Percentiles rank a stretch among this genome's conserved stretches.
phyloP scores from a whole-genome alignment of 2,113 vertebrate species.

The Lasiurus cinereus region DNA sequence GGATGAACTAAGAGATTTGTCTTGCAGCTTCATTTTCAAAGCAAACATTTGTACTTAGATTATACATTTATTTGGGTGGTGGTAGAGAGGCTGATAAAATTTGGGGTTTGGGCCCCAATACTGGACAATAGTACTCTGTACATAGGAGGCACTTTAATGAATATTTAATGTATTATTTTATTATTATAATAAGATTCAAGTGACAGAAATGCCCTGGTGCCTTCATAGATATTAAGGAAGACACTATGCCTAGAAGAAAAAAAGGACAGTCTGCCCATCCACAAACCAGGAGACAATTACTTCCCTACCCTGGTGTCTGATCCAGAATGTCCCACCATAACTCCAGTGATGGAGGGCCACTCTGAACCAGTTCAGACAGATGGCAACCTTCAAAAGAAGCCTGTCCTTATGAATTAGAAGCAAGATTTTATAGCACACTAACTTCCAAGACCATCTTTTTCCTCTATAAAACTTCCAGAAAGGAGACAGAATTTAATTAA shows the following conservation, averaged over 20 bases:
- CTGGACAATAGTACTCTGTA: background rate
- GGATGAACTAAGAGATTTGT: background rate
- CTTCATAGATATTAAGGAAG: background rate
- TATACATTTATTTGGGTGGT: background rate
- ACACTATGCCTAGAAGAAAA: background rate
- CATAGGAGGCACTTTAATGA: background rate
- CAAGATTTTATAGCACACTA: slow-evolving; percentile 72
- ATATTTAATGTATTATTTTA: background rate
- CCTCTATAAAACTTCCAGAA: slow-evolving; percentile 71
- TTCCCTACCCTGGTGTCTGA: background rate
- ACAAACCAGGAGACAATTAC: background rate
- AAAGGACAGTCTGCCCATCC: background rate
- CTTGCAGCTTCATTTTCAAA: slow-evolving; percentile 23
- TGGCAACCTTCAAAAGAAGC: slow-evolving; percentile 57
- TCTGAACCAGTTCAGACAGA: slow-evolving; percentile 16
- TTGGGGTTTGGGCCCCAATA: background rate
- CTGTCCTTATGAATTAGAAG: slow-evolving; percentile 61
- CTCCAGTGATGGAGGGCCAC: background rate
- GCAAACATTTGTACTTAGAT: background rate
- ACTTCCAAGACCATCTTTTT: slow-evolving; percentile 70
- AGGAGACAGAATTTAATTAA: slow-evolving; percentile 76
- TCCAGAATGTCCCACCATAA: background rate
- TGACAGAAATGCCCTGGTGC: background rate
- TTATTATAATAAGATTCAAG: background rate
- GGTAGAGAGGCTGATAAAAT: background rate